Base-by-base conservation (phyloP, 2,113 vertebrate genomes). In the Rhea americana region DNA sequence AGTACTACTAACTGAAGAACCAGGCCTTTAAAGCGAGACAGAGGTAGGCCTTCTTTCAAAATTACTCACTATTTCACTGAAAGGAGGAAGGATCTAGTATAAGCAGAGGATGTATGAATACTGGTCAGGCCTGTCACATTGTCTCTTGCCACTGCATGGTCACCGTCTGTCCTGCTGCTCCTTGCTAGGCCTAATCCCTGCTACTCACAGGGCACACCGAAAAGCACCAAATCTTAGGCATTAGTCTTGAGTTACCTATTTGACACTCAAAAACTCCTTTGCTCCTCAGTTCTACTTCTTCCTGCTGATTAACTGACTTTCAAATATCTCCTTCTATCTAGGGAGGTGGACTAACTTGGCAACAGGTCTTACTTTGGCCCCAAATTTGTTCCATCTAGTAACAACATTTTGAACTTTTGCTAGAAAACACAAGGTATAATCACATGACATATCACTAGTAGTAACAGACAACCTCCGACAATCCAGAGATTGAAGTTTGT, bases 341-440 rank as follows among this genome's bases (percentile, higher is more conserved):
- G 10, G 12, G 10, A 39, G 2, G 19, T 9, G 1, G 11, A 28
- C 50, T 66, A 77, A 61, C 21, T 59, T 48, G 73, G 68, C 37
- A 43, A 51, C 14, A 73, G 8, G 9, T 62, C 72, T 79, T 70
- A 21, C 21, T 30, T 56, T 39, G 21, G 37, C 26, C 59, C 11
- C 92, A 51, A 24, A 19, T 18, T 74, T 21, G 18, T 74, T 78
- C 48, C 66, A 41, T 7, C 5, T 39, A 66, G 80, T 11, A 94
- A 67, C 7, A 0, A 67, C 10, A 21, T 41, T 43, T 82, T 35
- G 0, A 0, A 22, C 26, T 4, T n/a, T 16, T 76, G 77, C 32
- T 6, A 59, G n/a, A 45, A 85, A 84, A 81, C 8, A 35, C 5
- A 55, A 11, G 25, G 26, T 50, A 4, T 45, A 68, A 48, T 58